A percentile compares a stretch with the other conserved stretches of the same genome.
Conservation (phyloP, 2,888 invertebrate genomes). For the Ceramica pisi region DNA sequence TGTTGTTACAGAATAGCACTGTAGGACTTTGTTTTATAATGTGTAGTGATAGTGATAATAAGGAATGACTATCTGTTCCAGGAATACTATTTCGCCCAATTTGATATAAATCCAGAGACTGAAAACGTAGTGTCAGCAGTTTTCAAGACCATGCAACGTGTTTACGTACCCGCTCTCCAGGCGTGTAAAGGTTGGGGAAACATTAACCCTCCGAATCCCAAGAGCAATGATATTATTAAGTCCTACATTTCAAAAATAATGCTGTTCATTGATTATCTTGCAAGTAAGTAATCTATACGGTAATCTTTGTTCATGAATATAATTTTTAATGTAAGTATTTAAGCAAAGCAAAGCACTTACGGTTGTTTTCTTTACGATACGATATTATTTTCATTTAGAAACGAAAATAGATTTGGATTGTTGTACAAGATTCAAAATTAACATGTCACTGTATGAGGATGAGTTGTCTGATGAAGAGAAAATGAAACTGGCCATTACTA, state of each 20-base stretch:
- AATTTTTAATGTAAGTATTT: neutral
- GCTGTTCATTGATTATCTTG: constrained; percentile 86
- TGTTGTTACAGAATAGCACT: too few species aligned
- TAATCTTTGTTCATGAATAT: too few species aligned
- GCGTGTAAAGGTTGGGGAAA: constrained; percentile 85
- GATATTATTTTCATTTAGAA: constrained; percentile 78
- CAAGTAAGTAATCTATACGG: constrained; percentile 74
- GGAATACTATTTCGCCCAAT: constrained; percentile 81
- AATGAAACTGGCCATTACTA: constrained; percentile 91
- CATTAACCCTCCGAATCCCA: constrained; percentile 87
- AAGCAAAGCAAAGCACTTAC: neutral
- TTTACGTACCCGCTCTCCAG: constrained; percentile 81
- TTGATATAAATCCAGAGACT: constrained; percentile 81
- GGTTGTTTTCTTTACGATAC: neutral
- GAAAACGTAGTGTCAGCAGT: constrained; percentile 87
- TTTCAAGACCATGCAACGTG: constrained; percentile 77
- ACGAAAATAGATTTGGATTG: constrained; percentile 92
- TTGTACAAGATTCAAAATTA: constrained; percentile 91
- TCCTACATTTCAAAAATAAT: constrained; percentile 84
- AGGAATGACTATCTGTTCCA: constrained; percentile 62
- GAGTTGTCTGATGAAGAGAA: constrained; percentile 90
- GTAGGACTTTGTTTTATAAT: too few species aligned
- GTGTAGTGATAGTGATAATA: too few species aligned
- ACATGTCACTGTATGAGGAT: constrained; percentile 90
- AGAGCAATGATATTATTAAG: constrained; percentile 81